phyloP scores from a whole-genome alignment of 2,113 vertebrate genomes.

The Felis chaus region DNA sequence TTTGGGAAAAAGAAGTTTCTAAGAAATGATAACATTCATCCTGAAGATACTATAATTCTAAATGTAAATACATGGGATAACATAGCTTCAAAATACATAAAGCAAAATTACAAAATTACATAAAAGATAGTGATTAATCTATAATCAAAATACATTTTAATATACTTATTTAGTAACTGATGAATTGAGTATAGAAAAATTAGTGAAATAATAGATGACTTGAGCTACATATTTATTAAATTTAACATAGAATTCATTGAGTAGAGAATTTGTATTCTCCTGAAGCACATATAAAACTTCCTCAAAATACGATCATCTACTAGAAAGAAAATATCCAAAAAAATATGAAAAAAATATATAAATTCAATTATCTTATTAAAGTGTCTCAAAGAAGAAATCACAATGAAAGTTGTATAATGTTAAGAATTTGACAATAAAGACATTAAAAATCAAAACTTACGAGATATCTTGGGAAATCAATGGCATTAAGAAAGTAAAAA shows the following conservation, averaged over 20 bases:
- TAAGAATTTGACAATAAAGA: not conserved
- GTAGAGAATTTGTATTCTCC: not conserved
- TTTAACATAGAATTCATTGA: not conserved
- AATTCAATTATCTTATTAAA: not conserved
- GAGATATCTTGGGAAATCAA: not conserved
- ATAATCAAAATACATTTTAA: not conserved
- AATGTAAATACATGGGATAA: not conserved
- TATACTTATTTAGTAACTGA: not conserved
- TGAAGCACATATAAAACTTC: not conserved
- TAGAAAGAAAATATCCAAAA: not conserved
- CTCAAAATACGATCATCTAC: not conserved
- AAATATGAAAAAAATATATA: not conserved
- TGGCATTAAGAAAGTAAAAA: not conserved
- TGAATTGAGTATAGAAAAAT: not conserved
- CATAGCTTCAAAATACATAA: not conserved
- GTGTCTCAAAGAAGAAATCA: not conserved
- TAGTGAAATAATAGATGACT: not conserved
- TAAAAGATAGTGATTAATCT: not conserved
- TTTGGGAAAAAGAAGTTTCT: not conserved
- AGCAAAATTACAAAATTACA: not conserved
- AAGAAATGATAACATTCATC: not conserved
- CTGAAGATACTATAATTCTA: not conserved
- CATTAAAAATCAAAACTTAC: not conserved
- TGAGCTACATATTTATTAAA: not conserved
- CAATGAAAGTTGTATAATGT: not conserved